A percentile compares a stretch with the other conserved stretches of the same genome.
phyloP scores from a whole-genome alignment of 1,140 invertebrate genomes.

The Leptinotarsa undecemlineata region DNA sequence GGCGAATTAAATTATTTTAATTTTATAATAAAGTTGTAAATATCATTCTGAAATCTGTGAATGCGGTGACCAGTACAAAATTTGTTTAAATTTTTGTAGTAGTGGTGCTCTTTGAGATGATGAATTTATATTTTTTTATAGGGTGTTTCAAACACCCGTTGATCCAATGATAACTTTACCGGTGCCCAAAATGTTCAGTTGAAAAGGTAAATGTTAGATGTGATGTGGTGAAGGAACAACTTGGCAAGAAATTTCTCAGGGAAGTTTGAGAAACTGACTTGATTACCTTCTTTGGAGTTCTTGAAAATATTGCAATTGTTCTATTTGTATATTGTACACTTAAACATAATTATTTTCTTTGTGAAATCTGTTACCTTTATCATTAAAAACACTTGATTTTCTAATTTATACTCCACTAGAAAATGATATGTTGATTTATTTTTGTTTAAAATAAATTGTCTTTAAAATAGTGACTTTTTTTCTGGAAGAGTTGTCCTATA shows the following conservation, averaged over 20 bases:
- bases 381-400: no score
- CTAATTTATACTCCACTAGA: no score
- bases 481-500: no score
- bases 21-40: conserved; percentile 15
- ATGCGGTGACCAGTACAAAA: background rate
- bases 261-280: no score
- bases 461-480: no score
- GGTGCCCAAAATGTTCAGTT: background rate
- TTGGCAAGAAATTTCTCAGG: no score
- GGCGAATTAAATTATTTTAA: conserved; percentile 12
- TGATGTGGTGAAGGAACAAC: background rate
- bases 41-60: background rate
- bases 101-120: background rate
- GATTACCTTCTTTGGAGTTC: no score
- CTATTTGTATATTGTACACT: conserved; percentile 6
- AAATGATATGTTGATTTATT: no score
- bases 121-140: conserved; percentile 7
- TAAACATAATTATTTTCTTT: background rate
- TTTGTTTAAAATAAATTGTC: no score
- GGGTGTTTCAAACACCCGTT: background rate
- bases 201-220: background rate
- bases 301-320: background rate
- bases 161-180: background rate
- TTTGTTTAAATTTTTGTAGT: background rate
- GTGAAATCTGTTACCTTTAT: no score